Evolutionary conservation across 2,888 invertebrate species (phyloP).

Genomic region (Sycophila texana): DNA sequence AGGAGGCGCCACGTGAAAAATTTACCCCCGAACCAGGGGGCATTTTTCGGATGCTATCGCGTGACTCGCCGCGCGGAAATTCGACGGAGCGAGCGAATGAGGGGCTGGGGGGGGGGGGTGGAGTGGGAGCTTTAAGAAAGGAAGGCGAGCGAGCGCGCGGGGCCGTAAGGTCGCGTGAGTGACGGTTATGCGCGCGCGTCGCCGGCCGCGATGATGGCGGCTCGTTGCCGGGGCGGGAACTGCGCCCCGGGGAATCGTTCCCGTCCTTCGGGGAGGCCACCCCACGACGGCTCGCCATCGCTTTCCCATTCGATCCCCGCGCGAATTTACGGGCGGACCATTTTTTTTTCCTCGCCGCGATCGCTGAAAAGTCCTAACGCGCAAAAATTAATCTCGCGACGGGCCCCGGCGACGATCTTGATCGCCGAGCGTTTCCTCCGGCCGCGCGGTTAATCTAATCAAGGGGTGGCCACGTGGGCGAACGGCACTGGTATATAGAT

Average conservation of each 20-base stretch:
- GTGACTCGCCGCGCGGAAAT: neutral
- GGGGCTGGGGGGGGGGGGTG: neutral
- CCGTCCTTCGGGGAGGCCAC: conserved; percentile 35
- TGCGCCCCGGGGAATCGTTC: conserved; percentile 67
- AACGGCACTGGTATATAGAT: neutral
- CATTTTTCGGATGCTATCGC: conserved; percentile 42
- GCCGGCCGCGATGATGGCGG: conserved; percentile 65
- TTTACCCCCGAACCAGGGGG: conserved; percentile 19
- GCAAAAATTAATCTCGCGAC: neutral
- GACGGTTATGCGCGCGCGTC: conserved; percentile 12
- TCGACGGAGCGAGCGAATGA: neutral
- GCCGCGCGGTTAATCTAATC: neutral
- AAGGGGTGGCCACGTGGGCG: neutral
- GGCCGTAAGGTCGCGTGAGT: neutral
- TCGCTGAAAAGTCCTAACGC: neutral
- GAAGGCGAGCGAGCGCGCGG: conserved; percentile 5
- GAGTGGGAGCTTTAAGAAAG: neutral
- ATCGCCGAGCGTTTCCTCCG: neutral
- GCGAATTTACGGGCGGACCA: neutral
- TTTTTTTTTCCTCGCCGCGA: neutral
- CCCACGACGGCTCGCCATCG: neutral
- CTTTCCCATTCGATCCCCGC: neutral
- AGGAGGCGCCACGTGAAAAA: neutral
- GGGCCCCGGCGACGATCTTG: neutral
- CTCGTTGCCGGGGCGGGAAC: conserved; percentile 61